Evolutionary conservation across 2,888 invertebrate genomes (phyloP).

Genomic region (Hypomecis atomaria): DNA sequence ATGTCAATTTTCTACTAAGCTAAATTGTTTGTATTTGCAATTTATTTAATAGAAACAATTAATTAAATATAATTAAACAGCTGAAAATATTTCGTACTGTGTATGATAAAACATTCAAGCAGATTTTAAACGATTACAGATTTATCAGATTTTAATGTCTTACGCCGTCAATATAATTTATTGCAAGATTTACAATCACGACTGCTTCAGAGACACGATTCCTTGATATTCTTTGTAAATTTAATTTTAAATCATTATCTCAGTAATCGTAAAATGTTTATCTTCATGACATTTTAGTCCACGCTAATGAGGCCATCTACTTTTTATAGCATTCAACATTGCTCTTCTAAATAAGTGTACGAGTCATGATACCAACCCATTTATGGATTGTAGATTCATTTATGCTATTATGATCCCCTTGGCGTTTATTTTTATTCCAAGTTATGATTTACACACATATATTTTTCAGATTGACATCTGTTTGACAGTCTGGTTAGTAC

Average conservation of each 20-base stretch:
- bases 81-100: no score
- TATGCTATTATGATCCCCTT: slow-evolving; percentile 10
- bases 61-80: no score
- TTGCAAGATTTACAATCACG: slow-evolving; percentile 18
- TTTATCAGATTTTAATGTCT: slow-evolving; percentile 14
- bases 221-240: slow-evolving; percentile 19
- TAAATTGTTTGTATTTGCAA: no score
- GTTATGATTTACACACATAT: not conserved
- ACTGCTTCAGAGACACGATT: slow-evolving; percentile 16
- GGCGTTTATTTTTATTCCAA: not conserved
- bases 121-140: not conserved
- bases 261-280: slow-evolving; percentile 24
- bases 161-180: slow-evolving; percentile 21
- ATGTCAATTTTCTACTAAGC: no score
- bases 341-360: no score
- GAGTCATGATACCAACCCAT: slow-evolving; percentile 10
- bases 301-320: slow-evolving; percentile 34
- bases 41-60: no score
- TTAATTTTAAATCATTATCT: slow-evolving; percentile 24
- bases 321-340: slow-evolving; percentile 25
- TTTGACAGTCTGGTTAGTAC: no score
- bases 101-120: no score
- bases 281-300: slow-evolving; percentile 33
- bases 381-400: slow-evolving; percentile 17
- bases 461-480: not conserved